Evolutionary conservation across 1,140 invertebrate genomes (phyloP), one percentile per base, ranked within the genome.

Genomic region (Cydia fagiglandana): DNA sequence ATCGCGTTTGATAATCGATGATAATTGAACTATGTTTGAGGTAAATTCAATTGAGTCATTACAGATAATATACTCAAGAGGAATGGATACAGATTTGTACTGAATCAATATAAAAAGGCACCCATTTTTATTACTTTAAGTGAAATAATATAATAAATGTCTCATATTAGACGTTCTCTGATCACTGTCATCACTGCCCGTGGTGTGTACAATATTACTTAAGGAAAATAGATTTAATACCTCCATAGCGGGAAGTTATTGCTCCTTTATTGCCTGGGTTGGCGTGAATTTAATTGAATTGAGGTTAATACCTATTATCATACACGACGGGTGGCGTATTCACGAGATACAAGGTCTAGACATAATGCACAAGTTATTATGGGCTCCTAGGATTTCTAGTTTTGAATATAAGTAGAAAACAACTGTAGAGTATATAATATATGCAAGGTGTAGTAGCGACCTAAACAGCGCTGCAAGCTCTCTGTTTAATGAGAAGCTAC

Each of bases 21-120:
- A 61, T 61, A 61, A 24, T 61, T 24, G 56, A 61, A 24, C 20
- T 61, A 12, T 61, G 56, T 61, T 56, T 61, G 56, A n/a, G n/a
- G 20, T 12, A 24, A 24, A 61, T 61, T 61, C 3, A 61, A 61
- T 61, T 7, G 53, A 17, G 15, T 20, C 6, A 24, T 20, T 61
- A 61, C 6, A 24, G 56, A 61, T 61, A 61, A 61, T 61, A 10
- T 17, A 12, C 20, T 24, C 56, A 24, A 61, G 17, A 0, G 10
- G 17, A 61, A 20, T 24, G 2, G n/a, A 17, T 2, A 53, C 50
- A 3, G 50, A 53, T 53, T 17, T 17, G n/a, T 17, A 1, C 6
- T 61, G 20, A 24, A 20, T 61, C 7, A 4, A 17, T 61, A 61
- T 15, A 24, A 20, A 61, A 61, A 3, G 6, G 0, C n/a, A 10